These are phyloP conservation scores for Dolichoris vasculosae DNA, from an alignment of 1,140 invertebrate genomes.

Conservation along the genomic window DNA sequence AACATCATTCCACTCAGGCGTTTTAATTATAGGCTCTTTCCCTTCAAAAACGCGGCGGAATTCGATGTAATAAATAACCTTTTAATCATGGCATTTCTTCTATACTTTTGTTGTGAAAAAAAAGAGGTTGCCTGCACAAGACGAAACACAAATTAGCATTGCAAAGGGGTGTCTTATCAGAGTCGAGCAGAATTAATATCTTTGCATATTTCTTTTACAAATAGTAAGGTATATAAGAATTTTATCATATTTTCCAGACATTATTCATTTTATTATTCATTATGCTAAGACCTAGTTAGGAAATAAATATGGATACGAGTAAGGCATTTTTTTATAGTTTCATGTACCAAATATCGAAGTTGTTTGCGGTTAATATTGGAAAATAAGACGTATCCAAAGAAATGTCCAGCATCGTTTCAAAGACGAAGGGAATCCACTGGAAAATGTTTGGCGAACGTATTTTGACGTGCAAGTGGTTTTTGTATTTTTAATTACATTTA, in stretches of 20 bases:
- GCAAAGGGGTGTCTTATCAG: constrained; percentile 8
- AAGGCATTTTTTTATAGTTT: neutral
- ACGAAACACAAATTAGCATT: constrained; percentile 24
- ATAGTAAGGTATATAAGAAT: neutral
- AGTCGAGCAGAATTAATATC: constrained; percentile 6
- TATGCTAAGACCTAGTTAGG: neutral
- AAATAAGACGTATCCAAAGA: neutral
- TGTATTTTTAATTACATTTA: too few relatives aligned
- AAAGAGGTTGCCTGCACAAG: neutral
- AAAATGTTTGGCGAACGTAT: too few relatives aligned
- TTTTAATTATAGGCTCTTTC: constrained; percentile 60
- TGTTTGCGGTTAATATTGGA: neutral
- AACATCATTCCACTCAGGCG: neutral
- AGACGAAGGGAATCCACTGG: too few relatives aligned
- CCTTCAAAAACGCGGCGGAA: constrained; percentile 58
- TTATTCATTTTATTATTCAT: constrained; percentile 5
- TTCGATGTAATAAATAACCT: constrained; percentile 64
- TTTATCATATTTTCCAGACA: neutral
- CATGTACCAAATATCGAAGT: neutral
- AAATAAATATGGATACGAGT: neutral
- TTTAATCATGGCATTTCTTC: constrained; percentile 63
- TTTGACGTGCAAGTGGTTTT: too few relatives aligned
- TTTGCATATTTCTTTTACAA: constrained; percentile 13
- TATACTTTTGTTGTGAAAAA: neutral
- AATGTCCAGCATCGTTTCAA: too few relatives aligned